These are phyloP conservation scores for Pachymerium ferrugineum DNA, from an alignment of 2,888 invertebrate genomes.

Conservation along the genomic window DNA sequence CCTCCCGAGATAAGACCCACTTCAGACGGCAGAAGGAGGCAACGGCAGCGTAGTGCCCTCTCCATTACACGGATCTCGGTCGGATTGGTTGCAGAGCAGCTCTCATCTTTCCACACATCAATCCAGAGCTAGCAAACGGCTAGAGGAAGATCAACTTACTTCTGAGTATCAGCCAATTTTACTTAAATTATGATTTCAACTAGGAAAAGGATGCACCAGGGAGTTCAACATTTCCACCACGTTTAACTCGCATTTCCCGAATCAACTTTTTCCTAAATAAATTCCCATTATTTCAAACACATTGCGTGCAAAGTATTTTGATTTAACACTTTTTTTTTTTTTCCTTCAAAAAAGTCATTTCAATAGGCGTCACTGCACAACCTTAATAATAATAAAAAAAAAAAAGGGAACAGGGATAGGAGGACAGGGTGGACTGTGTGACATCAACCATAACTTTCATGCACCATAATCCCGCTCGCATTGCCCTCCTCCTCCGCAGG, in stretches of 20 bases:
- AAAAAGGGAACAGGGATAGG: neutral
- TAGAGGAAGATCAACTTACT: neutral
- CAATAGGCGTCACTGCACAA: neutral
- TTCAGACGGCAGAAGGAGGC: conserved; percentile 4
- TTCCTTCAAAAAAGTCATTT: no score
- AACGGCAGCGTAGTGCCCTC: neutral
- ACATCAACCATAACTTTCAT: conserved; percentile 13
- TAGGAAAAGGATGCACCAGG: neutral
- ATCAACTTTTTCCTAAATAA: no score
- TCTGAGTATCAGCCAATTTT: neutral
- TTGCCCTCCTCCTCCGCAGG: conserved; percentile 9
- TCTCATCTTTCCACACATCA: neutral
- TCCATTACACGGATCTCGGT: conserved; percentile 3
- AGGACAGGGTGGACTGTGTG: neutral
- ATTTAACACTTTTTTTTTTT: no score
- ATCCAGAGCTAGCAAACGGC: neutral
- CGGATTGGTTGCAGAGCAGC: neutral
- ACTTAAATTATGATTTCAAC: neutral
- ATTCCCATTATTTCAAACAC: no score
- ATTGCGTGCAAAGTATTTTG: no score
- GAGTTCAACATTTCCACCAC: no score
- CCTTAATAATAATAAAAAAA: neutral
- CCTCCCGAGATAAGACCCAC: conserved; percentile 13
- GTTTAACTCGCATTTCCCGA: no score
- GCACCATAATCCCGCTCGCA: conserved; percentile 8